These are phyloP conservation scores for Cyanoderma ruficeps DNA, from an alignment of 2,113 vertebrate species.

Conservation along the genomic window DNA sequence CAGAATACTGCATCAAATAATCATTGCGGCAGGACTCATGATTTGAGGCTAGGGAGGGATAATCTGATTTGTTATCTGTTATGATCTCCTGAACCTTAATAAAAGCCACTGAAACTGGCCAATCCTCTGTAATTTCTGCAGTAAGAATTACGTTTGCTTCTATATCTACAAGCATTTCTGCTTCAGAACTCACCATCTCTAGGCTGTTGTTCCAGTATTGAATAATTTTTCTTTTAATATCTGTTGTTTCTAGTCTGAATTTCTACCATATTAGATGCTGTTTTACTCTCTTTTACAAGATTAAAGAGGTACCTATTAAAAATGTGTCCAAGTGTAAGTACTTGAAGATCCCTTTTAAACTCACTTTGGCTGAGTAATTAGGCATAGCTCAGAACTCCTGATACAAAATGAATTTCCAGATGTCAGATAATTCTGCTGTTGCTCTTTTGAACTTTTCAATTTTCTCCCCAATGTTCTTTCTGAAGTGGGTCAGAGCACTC, in stretches of 20 bases:
- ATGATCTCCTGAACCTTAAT: not conserved
- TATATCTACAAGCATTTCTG: not conserved
- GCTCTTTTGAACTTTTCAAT: not conserved
- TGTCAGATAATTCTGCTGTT: not conserved
- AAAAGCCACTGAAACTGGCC: not conserved
- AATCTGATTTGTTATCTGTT: not conserved
- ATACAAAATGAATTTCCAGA: not conserved
- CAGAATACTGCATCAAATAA: not conserved
- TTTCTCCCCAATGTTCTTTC: not conserved
- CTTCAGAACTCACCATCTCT: not conserved
- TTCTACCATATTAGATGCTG: not conserved
- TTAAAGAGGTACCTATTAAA: not conserved
- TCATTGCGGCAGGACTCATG: not conserved
- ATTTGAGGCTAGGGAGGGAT: not conserved
- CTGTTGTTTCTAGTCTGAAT: not conserved
- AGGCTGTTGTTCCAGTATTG: not conserved
- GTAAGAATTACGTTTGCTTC: not conserved
- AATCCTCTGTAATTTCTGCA: not conserved
- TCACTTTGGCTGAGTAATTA: not conserved
- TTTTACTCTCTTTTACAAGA: not conserved
- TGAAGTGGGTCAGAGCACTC: not conserved
- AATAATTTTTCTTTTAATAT: not conserved
- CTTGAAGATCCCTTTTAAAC: not conserved
- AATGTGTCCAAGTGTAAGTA: not conserved
- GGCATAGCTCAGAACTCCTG: not conserved